These are phyloP conservation scores for Rotaria socialis DNA, from an alignment of 2,888 invertebrate genomes.

Conservation along the genomic window DNA sequence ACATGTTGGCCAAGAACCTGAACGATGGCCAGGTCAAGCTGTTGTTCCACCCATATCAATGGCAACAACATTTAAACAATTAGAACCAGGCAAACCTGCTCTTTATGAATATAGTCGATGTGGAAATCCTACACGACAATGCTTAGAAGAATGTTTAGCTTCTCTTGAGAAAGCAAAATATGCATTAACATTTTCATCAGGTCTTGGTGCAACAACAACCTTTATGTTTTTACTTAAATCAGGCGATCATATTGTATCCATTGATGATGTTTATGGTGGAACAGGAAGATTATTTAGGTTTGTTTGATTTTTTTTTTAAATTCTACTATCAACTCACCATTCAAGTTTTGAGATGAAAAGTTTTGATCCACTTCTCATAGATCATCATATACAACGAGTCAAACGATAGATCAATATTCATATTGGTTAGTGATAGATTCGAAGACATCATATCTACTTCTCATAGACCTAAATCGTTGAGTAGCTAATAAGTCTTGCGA, in stretches of 20 bases:
- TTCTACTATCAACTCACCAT: too few relatives aligned
- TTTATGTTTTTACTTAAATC: slow-evolving; percentile 70
- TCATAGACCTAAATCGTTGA: too few relatives aligned
- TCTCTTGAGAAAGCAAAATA: slow-evolving; percentile 81
- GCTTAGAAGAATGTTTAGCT: slow-evolving; percentile 81
- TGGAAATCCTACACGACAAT: slow-evolving; percentile 85
- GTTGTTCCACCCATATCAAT: slow-evolving; percentile 83
- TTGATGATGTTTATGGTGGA: slow-evolving; percentile 92
- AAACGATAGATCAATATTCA: too few relatives aligned
- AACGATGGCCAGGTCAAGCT: slow-evolving; percentile 69
- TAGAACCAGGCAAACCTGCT: slow-evolving; percentile 76
- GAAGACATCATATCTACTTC: too few relatives aligned
- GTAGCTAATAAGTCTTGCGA: too few relatives aligned
- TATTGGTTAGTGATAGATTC: too few relatives aligned
- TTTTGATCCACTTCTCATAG: too few relatives aligned
- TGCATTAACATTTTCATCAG: slow-evolving; percentile 75
- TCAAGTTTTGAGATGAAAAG: too few relatives aligned
- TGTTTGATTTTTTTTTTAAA: background rate
- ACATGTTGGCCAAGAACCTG: slow-evolving; percentile 83
- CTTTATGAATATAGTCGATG: slow-evolving; percentile 85
- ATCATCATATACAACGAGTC: too few relatives aligned
- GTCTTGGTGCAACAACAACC: slow-evolving; percentile 77
- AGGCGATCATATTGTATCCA: slow-evolving; percentile 84
- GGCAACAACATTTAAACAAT: slow-evolving; percentile 86
- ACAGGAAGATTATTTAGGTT: slow-evolving; percentile 47